Evolutionary conservation across 2,888 invertebrate species (phyloP), one percentile per base, ranked within the genome.

Genomic region (Spisula solida): DNA sequence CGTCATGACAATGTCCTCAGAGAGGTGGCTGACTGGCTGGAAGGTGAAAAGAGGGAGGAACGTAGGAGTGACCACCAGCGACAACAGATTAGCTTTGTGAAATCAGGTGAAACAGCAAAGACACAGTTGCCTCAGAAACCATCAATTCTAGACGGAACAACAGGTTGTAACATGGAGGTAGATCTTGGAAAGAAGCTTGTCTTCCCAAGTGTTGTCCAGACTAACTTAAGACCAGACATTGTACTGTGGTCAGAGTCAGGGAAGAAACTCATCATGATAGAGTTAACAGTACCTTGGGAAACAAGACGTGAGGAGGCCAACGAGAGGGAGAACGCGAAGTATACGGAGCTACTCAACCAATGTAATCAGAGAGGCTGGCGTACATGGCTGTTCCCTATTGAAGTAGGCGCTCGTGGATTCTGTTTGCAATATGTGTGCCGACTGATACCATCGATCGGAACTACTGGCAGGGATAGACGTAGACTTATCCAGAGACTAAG

Each of bases 1-100:
- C n/a, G 75, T 18, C 78, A 88, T 56, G 81, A 85, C 88, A 34
- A n/a, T 48, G 85, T 85, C 41, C 75, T 88, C 70, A 80, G 51
- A 55, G 81, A 81, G 70, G 18, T 85, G 55, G 81, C 80, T 51
- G 81, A 85, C 85, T 78, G 78, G 31, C 56, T 85, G 34, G 79
- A 85, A 29, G 20, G 34, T 25, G 48, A 75, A 47, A 66, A 48
- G 31, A 84, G 34, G 47, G 31, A 70, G 47, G 41, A 66, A 47
- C 20, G n/a, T n/a, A n/a, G 14, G 47, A n/a, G 60, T 18, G 10
- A 2, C 55, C 55, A n/a, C 55, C 55, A 55, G 55, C 55, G 10
- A 55, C 20, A 20, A 18, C 14, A 55, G 18, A 55, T 55, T 1
- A 55, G 10, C 55, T 8, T 55, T 55, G 55, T 60, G 41, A 82